Evolutionary conservation across 2,113 vertebrate genomes (phyloP).

Genomic region (Psittacus erithacus): DNA sequence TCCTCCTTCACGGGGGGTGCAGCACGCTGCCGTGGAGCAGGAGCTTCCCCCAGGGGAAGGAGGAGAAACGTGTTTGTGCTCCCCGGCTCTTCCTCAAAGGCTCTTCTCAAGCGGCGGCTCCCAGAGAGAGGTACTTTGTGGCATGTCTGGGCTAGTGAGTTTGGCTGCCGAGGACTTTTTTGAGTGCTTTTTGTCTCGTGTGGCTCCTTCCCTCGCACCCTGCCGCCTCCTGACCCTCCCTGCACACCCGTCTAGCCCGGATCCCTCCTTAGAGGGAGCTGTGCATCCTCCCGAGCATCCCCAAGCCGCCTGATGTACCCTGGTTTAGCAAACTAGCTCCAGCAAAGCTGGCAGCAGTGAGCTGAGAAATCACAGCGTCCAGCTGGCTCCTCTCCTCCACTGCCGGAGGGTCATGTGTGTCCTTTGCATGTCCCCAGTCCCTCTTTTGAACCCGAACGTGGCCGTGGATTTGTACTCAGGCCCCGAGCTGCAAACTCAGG

Average conservation of each 20-base stretch:
- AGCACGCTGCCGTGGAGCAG: background rate
- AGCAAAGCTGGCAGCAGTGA: background rate
- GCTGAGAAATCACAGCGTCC: background rate
- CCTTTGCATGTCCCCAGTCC: background rate
- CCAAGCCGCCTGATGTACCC: background rate
- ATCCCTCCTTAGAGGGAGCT: background rate
- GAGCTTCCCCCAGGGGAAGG: background rate
- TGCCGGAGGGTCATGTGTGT: background rate
- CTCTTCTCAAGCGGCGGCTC: background rate
- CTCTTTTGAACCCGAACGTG: background rate
- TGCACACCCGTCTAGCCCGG: background rate
- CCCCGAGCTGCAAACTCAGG: background rate
- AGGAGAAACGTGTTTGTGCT: slow-evolving; percentile 21
- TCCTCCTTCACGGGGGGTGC: background rate
- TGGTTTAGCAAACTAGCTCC: background rate
- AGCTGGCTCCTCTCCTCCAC: background rate
- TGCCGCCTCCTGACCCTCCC: background rate
- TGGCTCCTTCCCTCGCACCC: background rate
- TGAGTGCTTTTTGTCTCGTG: background rate
- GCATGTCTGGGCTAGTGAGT: slow-evolving; percentile 20
- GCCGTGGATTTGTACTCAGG: background rate
- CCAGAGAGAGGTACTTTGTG: background rate
- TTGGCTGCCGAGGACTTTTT: slow-evolving; percentile 31
- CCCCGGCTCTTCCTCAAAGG: slow-evolving; percentile 41
- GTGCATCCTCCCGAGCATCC: background rate